phyloP scores from a whole-genome alignment of 2,113 vertebrate genomes.

The Rissa tridactyla region DNA sequence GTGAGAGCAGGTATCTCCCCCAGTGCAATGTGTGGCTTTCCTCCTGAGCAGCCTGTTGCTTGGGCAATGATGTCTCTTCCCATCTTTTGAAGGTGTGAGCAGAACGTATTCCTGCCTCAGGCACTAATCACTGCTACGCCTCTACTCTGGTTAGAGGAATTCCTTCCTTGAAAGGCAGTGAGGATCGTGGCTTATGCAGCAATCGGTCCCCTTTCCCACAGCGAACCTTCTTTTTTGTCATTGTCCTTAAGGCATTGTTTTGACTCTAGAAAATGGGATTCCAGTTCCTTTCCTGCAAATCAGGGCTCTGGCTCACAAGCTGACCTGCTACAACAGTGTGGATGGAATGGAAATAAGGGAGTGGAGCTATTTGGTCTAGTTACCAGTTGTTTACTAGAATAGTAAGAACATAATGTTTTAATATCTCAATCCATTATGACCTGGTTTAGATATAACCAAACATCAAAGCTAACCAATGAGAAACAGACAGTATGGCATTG shows the following conservation, averaged over 20 bases:
- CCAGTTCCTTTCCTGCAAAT: not conserved
- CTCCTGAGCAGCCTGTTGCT: not conserved
- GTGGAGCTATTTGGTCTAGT: conserved; percentile 29
- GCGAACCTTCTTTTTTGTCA: not conserved
- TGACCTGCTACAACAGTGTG: not conserved
- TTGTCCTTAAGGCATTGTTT: not conserved
- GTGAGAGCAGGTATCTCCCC: not conserved
- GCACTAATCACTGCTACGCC: not conserved
- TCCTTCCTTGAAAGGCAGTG: not conserved
- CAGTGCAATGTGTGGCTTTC: not conserved
- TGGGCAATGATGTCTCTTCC: not conserved
- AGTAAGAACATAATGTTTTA: conserved; percentile 57
- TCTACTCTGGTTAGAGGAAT: not conserved
- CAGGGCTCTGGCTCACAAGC: not conserved
- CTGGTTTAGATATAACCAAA: conserved; percentile 54
- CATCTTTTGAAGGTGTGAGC: not conserved
- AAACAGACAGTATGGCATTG: conserved; percentile 49
- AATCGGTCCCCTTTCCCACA: not conserved
- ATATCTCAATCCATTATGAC: conserved; percentile 44
- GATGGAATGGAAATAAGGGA: conserved; percentile 8
- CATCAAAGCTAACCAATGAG: conserved; percentile 53
- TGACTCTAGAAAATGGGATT: not conserved
- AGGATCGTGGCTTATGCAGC: not conserved
- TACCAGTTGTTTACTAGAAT: conserved; percentile 46
- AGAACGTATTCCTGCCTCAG: not conserved